Conservation (phyloP, 2,888 invertebrate species). For the Synergus laeviventris region DNA sequence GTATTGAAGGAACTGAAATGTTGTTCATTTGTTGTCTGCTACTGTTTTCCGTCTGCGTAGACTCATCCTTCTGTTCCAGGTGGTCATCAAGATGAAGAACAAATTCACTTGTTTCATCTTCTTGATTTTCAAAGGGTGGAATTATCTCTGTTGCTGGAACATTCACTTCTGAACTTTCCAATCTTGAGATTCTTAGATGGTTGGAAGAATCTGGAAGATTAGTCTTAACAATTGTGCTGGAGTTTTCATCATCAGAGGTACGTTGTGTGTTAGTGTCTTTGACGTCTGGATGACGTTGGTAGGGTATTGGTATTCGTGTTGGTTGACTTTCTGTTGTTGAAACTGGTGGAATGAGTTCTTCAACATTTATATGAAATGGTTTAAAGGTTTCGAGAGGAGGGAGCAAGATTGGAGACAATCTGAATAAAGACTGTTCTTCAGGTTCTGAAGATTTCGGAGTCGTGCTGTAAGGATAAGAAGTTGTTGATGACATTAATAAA, state of each 20-base stretch:
- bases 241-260: neutral
- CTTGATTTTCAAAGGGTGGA: slow-evolving; percentile 44
- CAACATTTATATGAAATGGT: slow-evolving; percentile 7
- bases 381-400: neutral
- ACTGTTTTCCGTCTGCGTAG: neutral
- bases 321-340: neutral
- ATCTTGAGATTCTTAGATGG: neutral
- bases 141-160: slow-evolving; percentile 51
- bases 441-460: neutral
- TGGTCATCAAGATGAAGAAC: neutral
- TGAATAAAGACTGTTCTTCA: neutral
- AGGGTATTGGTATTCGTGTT: slow-evolving; percentile 4
- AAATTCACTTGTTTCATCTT: slow-evolving; percentile 43
- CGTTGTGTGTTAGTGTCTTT: neutral
- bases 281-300: neutral
- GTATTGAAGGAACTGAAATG: neutral
- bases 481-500: neutral
- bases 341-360: neutral
- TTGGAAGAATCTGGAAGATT: neutral
- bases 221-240: neutral
- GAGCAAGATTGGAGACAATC: slow-evolving; percentile 1
- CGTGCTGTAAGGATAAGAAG: neutral
- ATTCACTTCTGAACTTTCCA: slow-evolving; percentile 25
- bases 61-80: neutral
- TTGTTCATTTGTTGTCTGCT: neutral